These are phyloP conservation scores for Hemiscyllium ocellatum DNA, from an alignment of 2,113 vertebrate genomes.

Conservation along the genomic window DNA sequence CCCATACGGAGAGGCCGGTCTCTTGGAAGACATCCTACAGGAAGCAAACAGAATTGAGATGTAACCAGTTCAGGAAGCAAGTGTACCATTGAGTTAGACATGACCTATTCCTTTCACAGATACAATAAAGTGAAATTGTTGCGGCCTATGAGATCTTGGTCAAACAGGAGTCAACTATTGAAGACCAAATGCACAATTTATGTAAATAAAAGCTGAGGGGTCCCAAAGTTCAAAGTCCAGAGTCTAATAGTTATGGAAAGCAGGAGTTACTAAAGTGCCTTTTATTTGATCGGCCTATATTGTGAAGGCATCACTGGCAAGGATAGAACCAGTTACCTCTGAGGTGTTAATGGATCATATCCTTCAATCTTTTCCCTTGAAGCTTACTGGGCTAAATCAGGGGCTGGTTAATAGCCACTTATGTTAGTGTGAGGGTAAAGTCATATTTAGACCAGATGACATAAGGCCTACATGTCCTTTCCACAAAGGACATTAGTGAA, in stretches of 20 bases:
- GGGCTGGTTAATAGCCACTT: background rate
- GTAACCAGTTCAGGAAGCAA: constrained; percentile 67
- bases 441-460: background rate
- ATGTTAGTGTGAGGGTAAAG: background rate
- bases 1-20: constrained; percentile 99
- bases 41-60: constrained; percentile 73
- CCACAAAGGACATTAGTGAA: background rate
- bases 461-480: background rate
- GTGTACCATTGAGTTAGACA: background rate
- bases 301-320: background rate
- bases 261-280: background rate
- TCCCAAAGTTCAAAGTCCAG: background rate
- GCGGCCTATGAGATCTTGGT: background rate
- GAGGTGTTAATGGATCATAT: background rate
- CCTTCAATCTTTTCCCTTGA: background rate
- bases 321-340: background rate
- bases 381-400: background rate
- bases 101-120: constrained; percentile 11
- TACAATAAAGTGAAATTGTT: background rate
- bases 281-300: background rate
- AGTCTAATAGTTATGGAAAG: background rate
- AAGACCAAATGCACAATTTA: background rate
- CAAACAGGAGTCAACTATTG: background rate
- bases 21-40: constrained; percentile 99
- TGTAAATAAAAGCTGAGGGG: background rate